Evolutionary conservation across 2,888 invertebrate species (phyloP), one percentile per base, ranked within the genome.

Genomic region (Lycia hirtaria): DNA sequence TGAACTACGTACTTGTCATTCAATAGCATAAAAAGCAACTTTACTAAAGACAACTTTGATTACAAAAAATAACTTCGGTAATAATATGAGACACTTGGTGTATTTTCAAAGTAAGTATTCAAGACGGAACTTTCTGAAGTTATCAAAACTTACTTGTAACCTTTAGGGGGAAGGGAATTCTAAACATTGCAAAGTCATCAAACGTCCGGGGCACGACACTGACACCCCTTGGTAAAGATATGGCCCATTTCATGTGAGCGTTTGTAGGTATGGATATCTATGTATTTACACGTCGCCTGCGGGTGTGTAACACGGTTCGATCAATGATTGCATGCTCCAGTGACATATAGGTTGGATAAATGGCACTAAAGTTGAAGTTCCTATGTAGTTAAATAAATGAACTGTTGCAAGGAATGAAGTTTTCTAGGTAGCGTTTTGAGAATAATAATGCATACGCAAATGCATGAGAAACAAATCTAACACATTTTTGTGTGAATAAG

Each of bases 251-350:
- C 43, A 40, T 60, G 51, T 52, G 48, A 43, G 60, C 38, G 52
- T 41, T 38, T 49, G 44, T 56, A 48, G 24, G n/a, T n/a, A n/a
- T n/a, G n/a, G n/a, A n/a, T n/a, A n/a, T n/a, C n/a, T n/a, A n/a
- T 38, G 35, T 64, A 60, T 62, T 45, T 30, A 22, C 41, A 30
- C 19, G 48, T 52, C 52, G 54, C 64, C 58, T 55, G 65, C 60
- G 62, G 50, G 60, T 62, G 59, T 64, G 45, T 55, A 53, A 3
- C 56, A 63, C 58, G 56, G 54, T 62, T 64, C 67, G 64, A 67
- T 68, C 62, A 62, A 58, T 57, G 63, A 66, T 65, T 65, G 65
- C 68, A 68, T 67, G 64, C 64, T 65, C 54, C 60, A 57, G 44
- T 64, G 63, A 62, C 65, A 64, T 68, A 63, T 62, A 63, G 50